Base-by-base conservation (phyloP, 2,113 vertebrate genomes). In the Albula glossodonta region DNA sequence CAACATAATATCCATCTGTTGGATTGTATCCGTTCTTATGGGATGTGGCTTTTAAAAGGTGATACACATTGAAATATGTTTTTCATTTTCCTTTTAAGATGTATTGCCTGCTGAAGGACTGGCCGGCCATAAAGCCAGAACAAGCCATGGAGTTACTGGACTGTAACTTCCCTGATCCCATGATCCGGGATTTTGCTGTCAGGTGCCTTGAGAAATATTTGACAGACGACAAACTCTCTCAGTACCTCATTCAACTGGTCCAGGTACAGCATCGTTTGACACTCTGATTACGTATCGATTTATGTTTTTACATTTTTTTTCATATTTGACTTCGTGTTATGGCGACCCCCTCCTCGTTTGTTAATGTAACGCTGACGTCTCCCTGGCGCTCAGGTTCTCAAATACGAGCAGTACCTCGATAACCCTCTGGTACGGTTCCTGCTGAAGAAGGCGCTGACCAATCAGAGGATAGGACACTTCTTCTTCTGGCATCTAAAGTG, bases 401-500 rank as follows among this genome's bases (percentile, higher is more conserved):
- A 99, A 93, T 99, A 99, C 19, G 98, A 99, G 90, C 98, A 99
- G 88, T 99, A 99, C 91, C 96, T 99, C 80, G 98, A 99, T 94
- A 99, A 98, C 92, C 96, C 97, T 11, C 95, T 99, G 88, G 97
- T 97, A 86, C 96, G 97, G 85, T 99, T 99, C 94, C 96, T 99
- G 88, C 97, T 99, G 56, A 99, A 99, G 94, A 99, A 99, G 89
- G 98, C 98, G n/a, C 93, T 99, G 89, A 99, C 98, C 88, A 99
- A 99, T 96, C 98, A 99, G 93, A 97, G 96, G 90, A 99, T 99
- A 92, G 98, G 98, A 88, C 98, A 99, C 90, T 99, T 99, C 95
- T 99, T 99, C 96, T 99, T 99, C 93, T 99, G 98, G 98, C 98
- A 99, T 95, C 96, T 99, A 88, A 99, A 99, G 98, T 99, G 96